A percentile compares a stretch with the other conserved stretches of the same genome.
Evolutionary conservation across 2,888 invertebrate species (phyloP).

Genomic region (Odontomyia ornata): DNA sequence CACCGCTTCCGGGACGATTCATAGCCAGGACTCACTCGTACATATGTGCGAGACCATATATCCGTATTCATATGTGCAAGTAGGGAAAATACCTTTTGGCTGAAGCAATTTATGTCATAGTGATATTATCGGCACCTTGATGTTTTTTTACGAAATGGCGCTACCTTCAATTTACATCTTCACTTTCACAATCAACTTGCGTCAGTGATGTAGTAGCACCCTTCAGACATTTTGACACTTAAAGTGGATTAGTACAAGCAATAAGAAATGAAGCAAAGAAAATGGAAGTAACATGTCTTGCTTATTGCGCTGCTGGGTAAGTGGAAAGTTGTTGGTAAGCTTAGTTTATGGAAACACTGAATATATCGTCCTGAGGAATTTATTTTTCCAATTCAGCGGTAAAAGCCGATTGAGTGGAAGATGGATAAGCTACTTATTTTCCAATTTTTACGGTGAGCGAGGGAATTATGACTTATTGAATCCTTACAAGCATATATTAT

Average conservation of each 20-base stretch:
- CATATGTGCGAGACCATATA: background rate
- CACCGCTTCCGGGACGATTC: background rate
- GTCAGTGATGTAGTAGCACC: background rate
- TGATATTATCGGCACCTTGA: background rate
- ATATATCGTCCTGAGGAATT: too few species aligned
- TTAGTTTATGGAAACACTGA: too few species aligned
- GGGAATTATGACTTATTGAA: too few species aligned
- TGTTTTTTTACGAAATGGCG: background rate
- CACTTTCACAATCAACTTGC: background rate
- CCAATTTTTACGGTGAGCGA: too few species aligned
- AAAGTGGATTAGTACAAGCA: background rate
- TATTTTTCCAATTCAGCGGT: too few species aligned
- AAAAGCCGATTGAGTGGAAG: too few species aligned
- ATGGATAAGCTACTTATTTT: too few species aligned
- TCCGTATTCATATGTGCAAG: background rate
- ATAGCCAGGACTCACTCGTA: background rate
- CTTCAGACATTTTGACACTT: slow-evolving; percentile 3
- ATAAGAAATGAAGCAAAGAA: background rate
- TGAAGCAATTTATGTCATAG: slow-evolving; percentile 1
- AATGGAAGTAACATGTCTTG: background rate
- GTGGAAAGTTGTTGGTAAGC: too few species aligned
- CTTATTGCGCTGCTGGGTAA: too few species aligned
- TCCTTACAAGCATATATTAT: too few species aligned
- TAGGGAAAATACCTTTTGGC: background rate
- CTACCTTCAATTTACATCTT: background rate